Evolutionary conservation across 1,140 invertebrate genomes (phyloP).

Genomic region (Cydia pomonella): DNA sequence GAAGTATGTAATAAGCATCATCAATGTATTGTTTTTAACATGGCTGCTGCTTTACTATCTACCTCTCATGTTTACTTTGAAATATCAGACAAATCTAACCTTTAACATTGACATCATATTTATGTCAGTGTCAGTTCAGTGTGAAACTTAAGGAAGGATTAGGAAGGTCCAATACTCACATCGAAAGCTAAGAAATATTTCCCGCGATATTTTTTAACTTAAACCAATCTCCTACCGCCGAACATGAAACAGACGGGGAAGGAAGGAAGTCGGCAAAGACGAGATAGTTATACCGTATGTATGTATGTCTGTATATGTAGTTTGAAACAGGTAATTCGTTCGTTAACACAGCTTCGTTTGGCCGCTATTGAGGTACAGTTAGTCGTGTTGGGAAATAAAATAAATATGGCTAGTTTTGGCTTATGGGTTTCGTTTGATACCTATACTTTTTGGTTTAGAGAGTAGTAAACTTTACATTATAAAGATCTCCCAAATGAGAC

Average conservation of each 20-base stretch:
- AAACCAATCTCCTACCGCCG: not conserved
- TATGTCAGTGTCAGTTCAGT: no score
- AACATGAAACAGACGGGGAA: slow-evolving; percentile 30
- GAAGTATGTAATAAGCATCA: no score
- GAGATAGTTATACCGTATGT: slow-evolving; percentile 33
- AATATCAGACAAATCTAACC: no score
- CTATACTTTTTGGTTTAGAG: not conserved
- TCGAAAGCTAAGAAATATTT: not conserved
- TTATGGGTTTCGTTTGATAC: not conserved
- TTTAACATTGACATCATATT: no score
- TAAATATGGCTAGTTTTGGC: slow-evolving; percentile 12
- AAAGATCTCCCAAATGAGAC: no score
- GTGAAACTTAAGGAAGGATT: no score
- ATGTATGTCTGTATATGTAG: slow-evolving; percentile 3
- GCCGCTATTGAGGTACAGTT: not conserved
- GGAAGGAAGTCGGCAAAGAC: slow-evolving; percentile 34
- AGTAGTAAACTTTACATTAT: no score
- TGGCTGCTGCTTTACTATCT: no score
- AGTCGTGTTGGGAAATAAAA: not conserved
- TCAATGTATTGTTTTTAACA: no score
- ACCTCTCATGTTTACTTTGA: no score
- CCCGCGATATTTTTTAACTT: not conserved
- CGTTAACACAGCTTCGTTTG: slow-evolving; percentile 28
- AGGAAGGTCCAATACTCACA: not conserved
- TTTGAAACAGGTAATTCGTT: slow-evolving; percentile 34